Base-by-base conservation (phyloP, 2,888 invertebrate genomes). In the Pterostichus niger region DNA sequence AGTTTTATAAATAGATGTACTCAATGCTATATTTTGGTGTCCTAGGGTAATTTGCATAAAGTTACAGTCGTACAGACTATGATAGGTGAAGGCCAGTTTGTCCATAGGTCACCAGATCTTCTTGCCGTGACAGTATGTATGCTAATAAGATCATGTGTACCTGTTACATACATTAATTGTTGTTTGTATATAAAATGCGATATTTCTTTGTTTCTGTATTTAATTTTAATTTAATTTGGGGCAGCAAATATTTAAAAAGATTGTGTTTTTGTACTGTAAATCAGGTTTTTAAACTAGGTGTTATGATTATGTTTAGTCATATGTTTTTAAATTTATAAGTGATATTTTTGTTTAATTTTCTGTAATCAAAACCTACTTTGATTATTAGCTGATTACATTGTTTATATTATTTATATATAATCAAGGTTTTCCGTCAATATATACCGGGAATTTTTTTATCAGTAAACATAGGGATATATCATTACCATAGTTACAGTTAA, bases 71-170 rank as follows among this genome's bases (percentile, higher is more conserved):
- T 33, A 64, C 9, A 64, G 13, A 54, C 31, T 24, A 35, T 64
- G 35, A 64, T n/a, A 64, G 64, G 64, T 64, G 64, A 64, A 64
- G 64, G 64, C 35, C 64, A 64, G 33, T 64, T 59, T n/a, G 6
- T 35, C 35, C 64, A 64, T 64, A 64, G 64, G 64, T 64, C 64
- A 64, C 35, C 13, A 64, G 35, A 64, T 64, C 64, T 64, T 64
- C 64, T 35, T 35, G 33, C 59, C 64, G 64, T 35, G n/a, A 64
- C 64, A 64, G 35, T 64, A 33, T 11, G 6, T n/a, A 49, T 49
- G n/a, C 11, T 6, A 64, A 64, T 64, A 64, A 64, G 64, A 35
- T 64, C 64, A 64, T 35, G 6, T 64, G 33, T 35, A 64, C 64
- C 64, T 33, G 35, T 64, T 64, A 64, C 64, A 64, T 64, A 64